A percentile compares a stretch with the other conserved stretches of the same genome.
Evolutionary conservation across 2,797 vertebrate genomes (phyloP).

Genomic region (Monodelphis domestica): DNA sequence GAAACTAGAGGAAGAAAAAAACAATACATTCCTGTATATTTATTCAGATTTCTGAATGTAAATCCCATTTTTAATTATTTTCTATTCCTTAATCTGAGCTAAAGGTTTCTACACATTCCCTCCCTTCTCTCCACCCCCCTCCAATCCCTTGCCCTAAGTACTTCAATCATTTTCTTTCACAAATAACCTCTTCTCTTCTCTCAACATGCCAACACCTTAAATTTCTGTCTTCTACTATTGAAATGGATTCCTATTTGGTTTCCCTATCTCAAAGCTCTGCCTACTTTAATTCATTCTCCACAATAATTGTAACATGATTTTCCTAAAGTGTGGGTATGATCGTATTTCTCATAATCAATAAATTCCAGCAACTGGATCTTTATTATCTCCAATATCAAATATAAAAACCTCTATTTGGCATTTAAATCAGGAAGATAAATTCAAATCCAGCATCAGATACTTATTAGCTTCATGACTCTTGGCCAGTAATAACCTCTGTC

Average conservation of each 20-base stretch:
- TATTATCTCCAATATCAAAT: not conserved
- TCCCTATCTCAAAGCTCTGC: not conserved
- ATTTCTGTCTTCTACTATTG: not conserved
- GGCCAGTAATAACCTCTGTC: not conserved
- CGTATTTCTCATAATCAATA: not conserved
- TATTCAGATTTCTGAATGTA: not conserved
- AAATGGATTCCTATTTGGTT: not conserved
- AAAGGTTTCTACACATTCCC: not conserved
- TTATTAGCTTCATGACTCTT: not conserved
- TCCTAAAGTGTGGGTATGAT: not conserved
- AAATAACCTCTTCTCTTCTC: not conserved
- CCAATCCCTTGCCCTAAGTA: not conserved
- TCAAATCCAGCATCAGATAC: not conserved
- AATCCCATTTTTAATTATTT: not conserved
- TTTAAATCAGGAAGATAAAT: not conserved
- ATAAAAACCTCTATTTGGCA: not conserved
- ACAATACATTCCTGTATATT: not conserved
- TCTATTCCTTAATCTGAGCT: not conserved
- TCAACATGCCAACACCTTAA: not conserved
- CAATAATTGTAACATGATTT: not conserved
- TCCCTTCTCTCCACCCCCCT: not conserved
- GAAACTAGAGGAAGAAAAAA: not conserved
- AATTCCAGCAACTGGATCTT: not conserved
- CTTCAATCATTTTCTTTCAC: not conserved
- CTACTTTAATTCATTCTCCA: not conserved